Base-by-base conservation (phyloP, 2,888 invertebrate genomes). In the Pristionchus arcanus region DNA sequence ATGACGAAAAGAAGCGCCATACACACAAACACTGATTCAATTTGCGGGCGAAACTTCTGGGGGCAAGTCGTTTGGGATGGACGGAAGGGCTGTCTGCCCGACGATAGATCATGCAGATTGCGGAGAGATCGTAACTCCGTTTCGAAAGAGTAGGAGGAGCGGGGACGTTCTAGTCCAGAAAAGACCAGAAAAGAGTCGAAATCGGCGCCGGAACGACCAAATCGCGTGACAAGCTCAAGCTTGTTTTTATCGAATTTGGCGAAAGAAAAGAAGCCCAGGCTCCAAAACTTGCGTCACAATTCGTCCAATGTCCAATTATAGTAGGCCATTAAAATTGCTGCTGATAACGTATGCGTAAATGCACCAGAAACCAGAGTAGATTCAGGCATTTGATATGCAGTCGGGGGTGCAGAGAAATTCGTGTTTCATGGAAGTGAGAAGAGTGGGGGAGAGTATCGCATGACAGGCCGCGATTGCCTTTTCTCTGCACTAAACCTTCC, bases 181-280 rank as follows among this genome's bases (percentile, higher is more conserved):
- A 49, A 49, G 3, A 59, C 25, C 59, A 19, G 21, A 68, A 25
- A 68, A 68, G 25, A 42, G 77, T 13, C 37, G n/a, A 49, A 77
- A n/a, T 77, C 77, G 37, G 49, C 15, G 28, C 11, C 42, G 15
- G 42, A 68, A 28, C 68, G 68, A 16, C 77, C 77, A 77, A 77
- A 77, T 77, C 77, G 77, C 77, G 77, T 77, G 77, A 77, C 77
- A 77, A 77, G 77, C 42, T n/a, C 77, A 42, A 77, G 77, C 25
- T 77, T 77, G 77, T 77, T 77, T 77, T 77, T 34, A 77, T 77
- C 34, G 77, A 77, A 77, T 77, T 77, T 77, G 31, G 71, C 34
- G 34, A 34, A 71, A 71, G 71, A 25, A 77, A 34, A n/a, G 21
- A 19, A 77, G 77, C 19, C 42, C 19, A 5, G 49, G 42, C 42